Conservation (phyloP, 2,888 invertebrate genomes). For the Camptogramma bilineatum region DNA sequence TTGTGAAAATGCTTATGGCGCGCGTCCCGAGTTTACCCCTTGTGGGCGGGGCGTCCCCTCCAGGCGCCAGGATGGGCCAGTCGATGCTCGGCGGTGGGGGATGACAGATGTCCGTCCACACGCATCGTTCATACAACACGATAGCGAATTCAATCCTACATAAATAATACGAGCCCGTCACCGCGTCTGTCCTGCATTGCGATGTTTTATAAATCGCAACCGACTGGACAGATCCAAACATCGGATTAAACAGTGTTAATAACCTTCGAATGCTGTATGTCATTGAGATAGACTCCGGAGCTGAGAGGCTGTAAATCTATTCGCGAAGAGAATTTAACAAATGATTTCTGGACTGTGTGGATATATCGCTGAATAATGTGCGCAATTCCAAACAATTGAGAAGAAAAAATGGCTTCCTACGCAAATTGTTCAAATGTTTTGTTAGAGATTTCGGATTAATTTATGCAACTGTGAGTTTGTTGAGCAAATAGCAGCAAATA, state of each 20-base stretch:
- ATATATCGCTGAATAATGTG: constrained; percentile 29
- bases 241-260: constrained; percentile 55
- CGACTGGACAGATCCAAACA: constrained; percentile 56
- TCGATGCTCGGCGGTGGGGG: constrained; percentile 72
- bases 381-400: constrained; percentile 25
- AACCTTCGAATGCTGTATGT: constrained; percentile 47
- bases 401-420: constrained; percentile 20
- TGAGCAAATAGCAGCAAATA: constrained; percentile 13
- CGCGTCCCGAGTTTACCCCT: constrained; percentile 46
- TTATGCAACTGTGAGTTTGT: constrained; percentile 29
- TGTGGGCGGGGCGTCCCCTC: constrained; percentile 59
- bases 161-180: constrained; percentile 67
- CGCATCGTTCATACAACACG: constrained; percentile 78
- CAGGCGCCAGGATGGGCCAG: constrained; percentile 62
- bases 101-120: constrained; percentile 74
- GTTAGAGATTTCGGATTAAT: constrained; percentile 28
- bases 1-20: constrained; percentile 26
- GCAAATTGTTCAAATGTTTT: constrained; percentile 35
- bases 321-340: constrained; percentile 35
- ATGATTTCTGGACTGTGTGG: constrained; percentile 33
- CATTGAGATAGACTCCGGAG: constrained; percentile 43
- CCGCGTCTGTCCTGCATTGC: constrained; percentile 45
- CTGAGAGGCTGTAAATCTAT: constrained; percentile 36
- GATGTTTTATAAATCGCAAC: constrained; percentile 41
- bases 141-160: constrained; percentile 75